A percentile compares a stretch with the other conserved stretches of the same genome.
phyloP scores from a whole-genome alignment of 2,888 invertebrate species.

The Drosophila tripunctata region DNA sequence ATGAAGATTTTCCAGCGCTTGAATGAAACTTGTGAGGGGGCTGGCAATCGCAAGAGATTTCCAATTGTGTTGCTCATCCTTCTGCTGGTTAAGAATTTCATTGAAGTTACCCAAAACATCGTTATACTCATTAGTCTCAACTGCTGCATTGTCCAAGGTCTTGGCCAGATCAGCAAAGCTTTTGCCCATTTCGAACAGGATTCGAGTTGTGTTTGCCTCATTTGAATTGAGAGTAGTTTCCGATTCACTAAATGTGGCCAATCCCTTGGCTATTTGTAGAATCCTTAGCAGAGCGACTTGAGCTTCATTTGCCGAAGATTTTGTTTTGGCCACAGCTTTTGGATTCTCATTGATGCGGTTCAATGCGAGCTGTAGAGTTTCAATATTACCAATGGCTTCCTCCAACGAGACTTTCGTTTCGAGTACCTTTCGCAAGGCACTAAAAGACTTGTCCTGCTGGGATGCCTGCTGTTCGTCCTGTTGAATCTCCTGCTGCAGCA shows the following conservation, averaged over 20 bases:
- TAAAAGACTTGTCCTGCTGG: constrained; percentile 75
- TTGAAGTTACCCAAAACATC: constrained; percentile 51
- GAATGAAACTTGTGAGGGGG: constrained; percentile 82
- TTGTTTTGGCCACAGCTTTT: constrained; percentile 25
- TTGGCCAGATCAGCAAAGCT: constrained; percentile 65
- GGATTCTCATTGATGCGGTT: constrained; percentile 57
- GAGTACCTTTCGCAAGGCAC: constrained; percentile 77
- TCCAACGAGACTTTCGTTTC: constrained; percentile 79
- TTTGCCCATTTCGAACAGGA: constrained; percentile 64
- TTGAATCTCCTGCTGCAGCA: constrained; percentile 80
- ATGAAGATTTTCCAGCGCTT: constrained; percentile 71
- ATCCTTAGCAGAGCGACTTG: constrained; percentile 56
- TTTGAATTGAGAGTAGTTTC: constrained; percentile 56
- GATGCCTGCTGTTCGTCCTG: constrained; percentile 75
- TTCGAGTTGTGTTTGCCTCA: constrained; percentile 57
- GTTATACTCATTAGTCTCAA: constrained; percentile 43
- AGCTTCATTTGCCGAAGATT: constrained; percentile 47
- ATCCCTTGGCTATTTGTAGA: constrained; percentile 62
- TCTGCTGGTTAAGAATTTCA: constrained; percentile 57
- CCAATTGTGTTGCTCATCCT: constrained; percentile 43
- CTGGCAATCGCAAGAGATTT: constrained; percentile 56
- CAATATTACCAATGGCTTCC: constrained; percentile 81
- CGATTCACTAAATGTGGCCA: constrained; percentile 59
- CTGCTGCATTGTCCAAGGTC: constrained; percentile 35
- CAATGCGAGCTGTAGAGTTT: constrained; percentile 70